phyloP scores from a whole-genome alignment of 30 jellyfish, hydroid and myxozoan species.

The Catostylus mosaicus region DNA sequence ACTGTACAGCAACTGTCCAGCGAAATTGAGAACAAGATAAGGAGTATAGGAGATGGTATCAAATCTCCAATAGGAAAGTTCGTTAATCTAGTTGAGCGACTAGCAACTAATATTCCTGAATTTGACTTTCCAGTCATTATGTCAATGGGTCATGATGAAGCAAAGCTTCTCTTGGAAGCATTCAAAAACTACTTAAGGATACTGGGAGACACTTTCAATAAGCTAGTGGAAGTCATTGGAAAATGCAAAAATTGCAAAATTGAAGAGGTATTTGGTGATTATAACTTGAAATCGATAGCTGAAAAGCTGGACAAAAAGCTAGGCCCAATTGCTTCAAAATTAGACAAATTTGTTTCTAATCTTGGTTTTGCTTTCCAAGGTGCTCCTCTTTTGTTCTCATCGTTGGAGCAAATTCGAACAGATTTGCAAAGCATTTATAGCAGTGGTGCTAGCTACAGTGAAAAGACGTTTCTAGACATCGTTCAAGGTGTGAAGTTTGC shows the following conservation, averaged over 20 bases:
- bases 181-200: conserved; percentile 58
- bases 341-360: conserved; percentile 11
- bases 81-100: conserved; percentile 48
- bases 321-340: conserved; percentile 60
- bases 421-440: conserved; percentile 68
- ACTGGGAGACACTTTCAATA: conserved; percentile 43
- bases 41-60: conserved; percentile 55
- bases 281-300: conserved; percentile 54
- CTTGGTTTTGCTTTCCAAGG: conserved; percentile 52
- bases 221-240: conserved; percentile 41
- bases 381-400: conserved; percentile 34
- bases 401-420: conserved; percentile 80
- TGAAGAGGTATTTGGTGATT: conserved; percentile 81
- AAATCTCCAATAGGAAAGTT: conserved; percentile 87
- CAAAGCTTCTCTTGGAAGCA: conserved; percentile 45
- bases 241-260: conserved; percentile 78
- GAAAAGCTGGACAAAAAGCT: conserved; percentile 59
- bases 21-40: conserved; percentile 36
- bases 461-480: conserved; percentile 45
- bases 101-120: conserved; percentile 59
- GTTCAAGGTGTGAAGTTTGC: conserved; percentile 46
- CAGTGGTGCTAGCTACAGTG: conserved; percentile 54
- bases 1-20: conserved; percentile 46
- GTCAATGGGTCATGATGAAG: conserved; percentile 45
- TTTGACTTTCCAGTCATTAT: conserved; percentile 79